Percentiles rank a stretch among this genome's conserved stretches.
These are phyloP conservation scores for Dascyllus trimaculatus DNA, from an alignment of 2,113 vertebrate species.

Conservation along the genomic window DNA sequence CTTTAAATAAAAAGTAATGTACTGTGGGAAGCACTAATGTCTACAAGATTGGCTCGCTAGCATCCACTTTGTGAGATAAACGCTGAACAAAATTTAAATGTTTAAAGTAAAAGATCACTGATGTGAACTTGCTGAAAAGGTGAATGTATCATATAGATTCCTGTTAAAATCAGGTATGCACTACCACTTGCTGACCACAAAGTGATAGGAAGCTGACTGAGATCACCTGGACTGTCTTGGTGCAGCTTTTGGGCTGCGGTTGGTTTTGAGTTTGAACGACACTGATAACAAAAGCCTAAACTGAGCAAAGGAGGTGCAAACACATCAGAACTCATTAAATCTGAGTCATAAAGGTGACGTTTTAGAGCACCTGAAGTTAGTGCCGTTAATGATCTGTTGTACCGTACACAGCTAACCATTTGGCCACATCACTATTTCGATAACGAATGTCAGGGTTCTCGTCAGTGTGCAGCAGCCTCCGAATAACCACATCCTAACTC, in stretches of 20 bases:
- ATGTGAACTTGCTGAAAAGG: too few species aligned
- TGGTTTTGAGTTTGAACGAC: neutral
- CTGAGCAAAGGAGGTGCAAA: neutral
- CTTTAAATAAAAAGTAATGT: too few species aligned
- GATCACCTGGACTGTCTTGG: neutral
- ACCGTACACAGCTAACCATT: too few species aligned
- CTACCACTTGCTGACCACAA: neutral
- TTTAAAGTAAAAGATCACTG: too few species aligned
- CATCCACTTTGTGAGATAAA: too few species aligned
- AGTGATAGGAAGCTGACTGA: neutral
- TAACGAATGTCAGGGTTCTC: neutral
- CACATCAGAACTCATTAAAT: neutral
- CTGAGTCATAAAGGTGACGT: neutral
- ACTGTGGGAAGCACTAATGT: too few species aligned
- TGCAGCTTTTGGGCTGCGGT: neutral
- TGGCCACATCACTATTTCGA: neutral
- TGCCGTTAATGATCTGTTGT: neutral
- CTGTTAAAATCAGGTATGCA: too few species aligned
- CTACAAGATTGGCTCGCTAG: too few species aligned
- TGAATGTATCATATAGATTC: too few species aligned
- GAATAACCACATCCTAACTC: neutral
- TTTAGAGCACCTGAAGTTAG: neutral
- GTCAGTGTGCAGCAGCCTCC: neutral
- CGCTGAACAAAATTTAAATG: too few species aligned
- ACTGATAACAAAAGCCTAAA: neutral